Percentiles rank a stretch among this genome's conserved stretches.
These are phyloP conservation scores for Silurus glanis DNA, from an alignment of 2,113 vertebrate species.

Conservation along the genomic window DNA sequence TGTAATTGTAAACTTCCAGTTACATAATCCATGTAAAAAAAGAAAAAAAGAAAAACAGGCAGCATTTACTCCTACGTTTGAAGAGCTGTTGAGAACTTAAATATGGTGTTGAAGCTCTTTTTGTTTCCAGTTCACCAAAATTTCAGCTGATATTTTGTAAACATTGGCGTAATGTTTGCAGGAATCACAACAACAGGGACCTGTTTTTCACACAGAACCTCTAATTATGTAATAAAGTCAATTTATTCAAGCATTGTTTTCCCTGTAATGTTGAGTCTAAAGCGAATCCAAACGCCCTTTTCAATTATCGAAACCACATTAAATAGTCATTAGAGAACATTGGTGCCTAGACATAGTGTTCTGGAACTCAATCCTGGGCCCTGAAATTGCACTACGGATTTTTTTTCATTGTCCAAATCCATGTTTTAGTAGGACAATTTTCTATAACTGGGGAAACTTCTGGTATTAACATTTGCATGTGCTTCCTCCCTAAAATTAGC, in stretches of 20 bases:
- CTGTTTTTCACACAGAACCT: conserved; percentile 11
- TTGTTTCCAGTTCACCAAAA: conserved; percentile 14
- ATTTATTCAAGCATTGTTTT: conserved; percentile 16
- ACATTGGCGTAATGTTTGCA: conserved; percentile 39
- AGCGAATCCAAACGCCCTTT: neutral
- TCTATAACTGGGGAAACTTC: neutral
- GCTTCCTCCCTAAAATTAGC: neutral
- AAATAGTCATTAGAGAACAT: conserved; percentile 22
- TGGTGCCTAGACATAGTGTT: neutral
- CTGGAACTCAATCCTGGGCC: neutral
- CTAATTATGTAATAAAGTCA: conserved; percentile 26
- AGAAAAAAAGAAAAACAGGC: neutral
- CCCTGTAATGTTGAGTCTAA: conserved; percentile 3
- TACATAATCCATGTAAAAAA: conserved; percentile 4
- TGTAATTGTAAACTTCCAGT: neutral
- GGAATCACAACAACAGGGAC: conserved; percentile 14
- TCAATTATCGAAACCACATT: conserved; percentile 34
- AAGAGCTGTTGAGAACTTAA: conserved; percentile 13
- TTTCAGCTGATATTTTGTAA: conserved; percentile 32
- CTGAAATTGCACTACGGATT: neutral
- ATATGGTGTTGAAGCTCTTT: conserved; percentile 6
- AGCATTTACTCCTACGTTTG: neutral
- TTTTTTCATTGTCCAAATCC: neutral
- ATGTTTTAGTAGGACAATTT: neutral
- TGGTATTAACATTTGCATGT: neutral